Percentiles rank a stretch among this genome's conserved stretches.
These are phyloP conservation scores for Eumerus sabulonum DNA, from an alignment of 2,888 invertebrate genomes.

Conservation along the genomic window DNA sequence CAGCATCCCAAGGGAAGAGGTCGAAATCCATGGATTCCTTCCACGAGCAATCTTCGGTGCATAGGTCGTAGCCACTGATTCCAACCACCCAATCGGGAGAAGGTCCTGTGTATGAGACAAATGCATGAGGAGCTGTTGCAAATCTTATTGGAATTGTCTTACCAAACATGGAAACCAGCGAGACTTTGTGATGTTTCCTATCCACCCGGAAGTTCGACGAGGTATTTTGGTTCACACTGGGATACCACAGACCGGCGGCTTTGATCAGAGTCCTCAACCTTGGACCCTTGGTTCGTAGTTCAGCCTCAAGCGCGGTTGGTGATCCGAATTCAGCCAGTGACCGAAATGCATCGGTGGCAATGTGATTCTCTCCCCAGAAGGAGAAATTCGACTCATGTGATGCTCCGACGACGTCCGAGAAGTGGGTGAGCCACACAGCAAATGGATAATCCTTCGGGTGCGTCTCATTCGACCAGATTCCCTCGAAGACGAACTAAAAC, in stretches of 20 bases:
- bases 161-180: constrained; percentile 90
- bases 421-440: constrained; percentile 94
- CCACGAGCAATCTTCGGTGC: constrained; percentile 95
- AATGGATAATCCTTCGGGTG: constrained; percentile 98
- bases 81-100: constrained; percentile 99
- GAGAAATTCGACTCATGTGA: constrained; percentile 93
- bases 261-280: constrained; percentile 91
- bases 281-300: constrained; percentile 90
- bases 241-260: constrained; percentile 93
- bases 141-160: not conserved
- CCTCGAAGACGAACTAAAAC: constrained; percentile 89
- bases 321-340: constrained; percentile 87
- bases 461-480: constrained; percentile 96
- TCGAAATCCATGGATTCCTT: constrained; percentile 89
- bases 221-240: constrained; percentile 91
- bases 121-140: too few relatives aligned
- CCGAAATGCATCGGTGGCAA: constrained; percentile 93
- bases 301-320: constrained; percentile 91
- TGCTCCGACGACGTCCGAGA: constrained; percentile 97
- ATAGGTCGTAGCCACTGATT: constrained; percentile 92
- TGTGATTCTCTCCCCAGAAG: constrained; percentile 94
- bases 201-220: constrained; percentile 91
- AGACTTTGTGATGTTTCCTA: constrained; percentile 90
- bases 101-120: constrained; percentile 84
- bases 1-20: constrained; percentile 96